Evolutionary conservation across 2,888 invertebrate species (phyloP).

Genomic region (Stegophylla sp.): DNA sequence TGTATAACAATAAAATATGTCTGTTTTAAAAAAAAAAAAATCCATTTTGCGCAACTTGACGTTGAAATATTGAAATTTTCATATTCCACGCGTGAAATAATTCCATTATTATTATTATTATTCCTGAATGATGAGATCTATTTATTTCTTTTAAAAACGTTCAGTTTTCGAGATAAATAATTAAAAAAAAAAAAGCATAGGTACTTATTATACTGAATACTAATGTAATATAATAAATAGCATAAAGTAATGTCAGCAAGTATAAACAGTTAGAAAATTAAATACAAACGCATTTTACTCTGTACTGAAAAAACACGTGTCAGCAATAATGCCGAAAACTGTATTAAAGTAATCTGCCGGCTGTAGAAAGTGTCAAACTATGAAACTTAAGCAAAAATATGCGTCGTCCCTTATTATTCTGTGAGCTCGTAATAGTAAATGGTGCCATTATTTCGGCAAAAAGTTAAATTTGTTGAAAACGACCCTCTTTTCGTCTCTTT

Average conservation of each 20-base stretch:
- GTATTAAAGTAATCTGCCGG: slow-evolving; percentile 2
- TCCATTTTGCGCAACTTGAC: not conserved
- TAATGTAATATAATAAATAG: no score
- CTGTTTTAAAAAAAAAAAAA: no score
- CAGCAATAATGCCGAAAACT: slow-evolving; percentile 10
- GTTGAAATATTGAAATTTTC: not conserved
- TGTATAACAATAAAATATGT: not conserved
- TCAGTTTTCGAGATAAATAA: no score
- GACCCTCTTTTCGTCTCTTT: not conserved
- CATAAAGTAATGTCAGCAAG: no score
- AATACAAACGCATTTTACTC: no score
- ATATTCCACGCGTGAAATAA: not conserved
- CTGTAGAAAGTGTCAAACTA: slow-evolving; percentile 15
- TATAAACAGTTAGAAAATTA: no score
- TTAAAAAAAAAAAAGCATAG: no score
- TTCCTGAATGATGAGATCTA: not conserved
- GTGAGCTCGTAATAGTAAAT: not conserved
- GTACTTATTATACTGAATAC: no score
- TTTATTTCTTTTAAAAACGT: not conserved
- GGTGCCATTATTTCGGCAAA: not conserved
- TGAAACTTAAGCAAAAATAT: slow-evolving; percentile 19
- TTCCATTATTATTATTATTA: not conserved
- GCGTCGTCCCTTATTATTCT: slow-evolving; percentile 2
- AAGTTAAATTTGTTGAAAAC: slow-evolving; percentile 1
- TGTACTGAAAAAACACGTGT: not conserved